Conservation (phyloP, 2,113 vertebrate species). For the Muntiacus reevesi region DNA sequence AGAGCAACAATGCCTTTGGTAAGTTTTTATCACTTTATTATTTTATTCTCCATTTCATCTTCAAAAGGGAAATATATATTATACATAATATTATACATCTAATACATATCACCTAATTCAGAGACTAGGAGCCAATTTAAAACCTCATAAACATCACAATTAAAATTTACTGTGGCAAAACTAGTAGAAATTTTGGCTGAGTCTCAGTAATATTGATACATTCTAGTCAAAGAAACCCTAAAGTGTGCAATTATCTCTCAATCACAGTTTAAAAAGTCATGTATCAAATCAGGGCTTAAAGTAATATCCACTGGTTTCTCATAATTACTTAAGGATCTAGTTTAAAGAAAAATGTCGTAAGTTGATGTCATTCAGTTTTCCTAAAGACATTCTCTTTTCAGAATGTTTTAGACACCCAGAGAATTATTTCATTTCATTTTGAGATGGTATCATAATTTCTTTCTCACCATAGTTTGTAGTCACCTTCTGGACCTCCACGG, state of each 20-base stretch:
- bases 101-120: neutral
- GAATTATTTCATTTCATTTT: neutral
- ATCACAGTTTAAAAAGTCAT: neutral
- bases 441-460: neutral
- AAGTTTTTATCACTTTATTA: neutral
- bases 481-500: neutral
- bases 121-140: neutral
- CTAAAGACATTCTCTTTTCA: neutral
- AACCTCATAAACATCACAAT: neutral
- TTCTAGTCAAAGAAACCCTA: neutral
- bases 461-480: neutral
- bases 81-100: neutral
- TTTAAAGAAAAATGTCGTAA: neutral
- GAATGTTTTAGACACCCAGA: neutral
- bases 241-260: neutral
- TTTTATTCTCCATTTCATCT: neutral
- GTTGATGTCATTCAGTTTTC: neutral
- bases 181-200: neutral
- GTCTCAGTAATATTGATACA: neutral
- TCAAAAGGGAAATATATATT: neutral
- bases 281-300: slow-evolving; percentile 9
- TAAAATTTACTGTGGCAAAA: neutral
- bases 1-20: neutral
- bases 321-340: neutral
- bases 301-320: neutral